Evolutionary conservation across 2,113 vertebrate species (phyloP).

Genomic region (Cardinalis cardinalis): DNA sequence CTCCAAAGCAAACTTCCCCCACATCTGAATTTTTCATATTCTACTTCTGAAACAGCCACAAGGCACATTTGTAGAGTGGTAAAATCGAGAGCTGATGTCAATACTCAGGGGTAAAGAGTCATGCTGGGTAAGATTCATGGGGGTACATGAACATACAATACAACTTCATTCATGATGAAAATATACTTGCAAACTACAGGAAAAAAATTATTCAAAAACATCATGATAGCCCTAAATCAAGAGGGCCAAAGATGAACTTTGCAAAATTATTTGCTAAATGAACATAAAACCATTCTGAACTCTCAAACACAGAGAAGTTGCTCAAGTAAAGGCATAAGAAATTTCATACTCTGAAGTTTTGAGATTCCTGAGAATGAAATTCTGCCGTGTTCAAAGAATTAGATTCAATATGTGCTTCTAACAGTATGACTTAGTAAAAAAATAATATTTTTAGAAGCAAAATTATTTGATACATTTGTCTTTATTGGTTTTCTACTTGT

Average conservation of each 20-base stretch:
- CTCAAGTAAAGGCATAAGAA: background rate
- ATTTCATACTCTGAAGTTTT: background rate
- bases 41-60: background rate
- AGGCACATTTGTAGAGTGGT: background rate
- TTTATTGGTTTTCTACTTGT: background rate
- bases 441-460: background rate
- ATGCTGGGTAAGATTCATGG: background rate
- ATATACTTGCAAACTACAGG: background rate
- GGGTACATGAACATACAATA: background rate
- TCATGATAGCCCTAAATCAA: background rate
- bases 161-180: background rate
- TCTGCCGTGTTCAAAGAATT: background rate
- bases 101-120: background rate
- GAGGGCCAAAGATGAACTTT: background rate
- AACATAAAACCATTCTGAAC: background rate
- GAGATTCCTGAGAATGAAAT: background rate
- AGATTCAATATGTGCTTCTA: background rate
- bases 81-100: background rate
- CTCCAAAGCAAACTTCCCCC: background rate
- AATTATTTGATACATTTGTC: slow-evolving; percentile 13
- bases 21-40: background rate
- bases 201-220: background rate
- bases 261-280: background rate
- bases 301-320: background rate
- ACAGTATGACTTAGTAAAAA: slow-evolving; percentile 15